phyloP scores from a whole-genome alignment of 2,888 invertebrate genomes.

The Itoplectis maculator region DNA sequence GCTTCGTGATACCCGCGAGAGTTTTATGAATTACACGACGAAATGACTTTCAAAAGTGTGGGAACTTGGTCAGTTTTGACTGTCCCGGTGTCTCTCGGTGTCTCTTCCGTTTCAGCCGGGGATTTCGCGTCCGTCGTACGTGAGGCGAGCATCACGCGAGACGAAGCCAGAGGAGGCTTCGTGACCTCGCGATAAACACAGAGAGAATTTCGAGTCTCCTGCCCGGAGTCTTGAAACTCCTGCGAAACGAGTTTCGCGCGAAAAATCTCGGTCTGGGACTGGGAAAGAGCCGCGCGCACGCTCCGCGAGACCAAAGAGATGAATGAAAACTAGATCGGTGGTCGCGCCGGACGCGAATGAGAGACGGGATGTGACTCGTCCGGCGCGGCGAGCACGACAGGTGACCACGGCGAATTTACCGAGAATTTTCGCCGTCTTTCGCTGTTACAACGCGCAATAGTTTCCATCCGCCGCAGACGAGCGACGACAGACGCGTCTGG shows the following conservation, averaged over 20 bases:
- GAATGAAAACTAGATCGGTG: conserved; percentile 71
- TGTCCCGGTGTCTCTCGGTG: conserved; percentile 6
- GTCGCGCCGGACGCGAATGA: conserved; percentile 38
- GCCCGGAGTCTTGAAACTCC: too few species aligned
- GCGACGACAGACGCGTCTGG: conserved; percentile 5
- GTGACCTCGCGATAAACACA: conserved; percentile 45
- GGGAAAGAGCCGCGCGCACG: conserved; percentile 28
- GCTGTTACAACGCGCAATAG: neutral
- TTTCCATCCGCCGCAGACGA: neutral
- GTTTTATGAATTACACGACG: conserved; percentile 61
- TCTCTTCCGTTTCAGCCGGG: neutral
- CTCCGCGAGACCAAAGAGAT: conserved; percentile 59
- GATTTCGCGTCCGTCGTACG: conserved; percentile 8
- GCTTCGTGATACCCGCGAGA: conserved; percentile 42
- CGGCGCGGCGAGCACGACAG: too few species aligned
- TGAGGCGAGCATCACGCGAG: conserved; percentile 21
- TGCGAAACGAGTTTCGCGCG: too few species aligned
- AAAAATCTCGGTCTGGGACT: too few species aligned
- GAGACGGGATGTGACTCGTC: conserved; percentile 55
- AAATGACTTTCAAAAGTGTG: conserved; percentile 53
- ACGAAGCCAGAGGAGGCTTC: neutral
- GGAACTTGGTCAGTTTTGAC: conserved; percentile 39
- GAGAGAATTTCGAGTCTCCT: conserved; percentile 33
- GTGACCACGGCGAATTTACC: conserved; percentile 31
- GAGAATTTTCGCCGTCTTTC: conserved; percentile 29